Evolutionary conservation across 1,140 invertebrate species (phyloP), one percentile per base, ranked within the genome.

Genomic region (Chelonus insularis): DNA sequence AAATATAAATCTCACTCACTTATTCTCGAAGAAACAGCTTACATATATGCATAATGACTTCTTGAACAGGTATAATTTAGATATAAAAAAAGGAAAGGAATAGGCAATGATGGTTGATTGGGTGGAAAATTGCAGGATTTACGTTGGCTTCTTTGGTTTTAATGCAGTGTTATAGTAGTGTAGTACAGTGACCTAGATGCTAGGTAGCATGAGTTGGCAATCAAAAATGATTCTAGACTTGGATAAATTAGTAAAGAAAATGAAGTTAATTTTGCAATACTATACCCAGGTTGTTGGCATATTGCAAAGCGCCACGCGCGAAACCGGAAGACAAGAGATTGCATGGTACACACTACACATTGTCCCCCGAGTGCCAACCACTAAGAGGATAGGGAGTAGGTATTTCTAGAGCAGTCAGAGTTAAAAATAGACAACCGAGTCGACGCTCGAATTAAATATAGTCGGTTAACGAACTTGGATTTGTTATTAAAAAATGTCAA

Each of bases 401-500:
- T 77, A 78, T 77, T 78, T 78, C 75, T 74, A 74, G 75, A 77
- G 68, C 67, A 72, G 69, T 41, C 60, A 55, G 68, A 8, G 45
- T 63, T 70, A 74, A 77, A 72, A 78, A 76, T 77, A 77, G 74
- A 69, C 60, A 60, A 48, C 61, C 63, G 63, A 72, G 70, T 72
- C 73, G 72, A 75, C 72, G 72, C 66, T 47, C 74, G 73, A 73
- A 75, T 76, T 76, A 78, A 75, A 75, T 72, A 78, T 74, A 76
- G 68, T 43, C 68, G 74, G 69, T 72, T 72, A 75, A 78, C 62
- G 73, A 75, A 75, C 75, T 21, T 71, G 21, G 60, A 67, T 71
- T 48, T 61, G 55, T 21, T 51, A 36, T 39, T 32, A 39, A n/a
- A 11, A 14, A 43, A n/a, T n/a, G n/a, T n/a, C n/a, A n/a, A n/a